Evolutionary conservation across 1,140 invertebrate species (phyloP).

Genomic region (Drosophila kanapiae): DNA sequence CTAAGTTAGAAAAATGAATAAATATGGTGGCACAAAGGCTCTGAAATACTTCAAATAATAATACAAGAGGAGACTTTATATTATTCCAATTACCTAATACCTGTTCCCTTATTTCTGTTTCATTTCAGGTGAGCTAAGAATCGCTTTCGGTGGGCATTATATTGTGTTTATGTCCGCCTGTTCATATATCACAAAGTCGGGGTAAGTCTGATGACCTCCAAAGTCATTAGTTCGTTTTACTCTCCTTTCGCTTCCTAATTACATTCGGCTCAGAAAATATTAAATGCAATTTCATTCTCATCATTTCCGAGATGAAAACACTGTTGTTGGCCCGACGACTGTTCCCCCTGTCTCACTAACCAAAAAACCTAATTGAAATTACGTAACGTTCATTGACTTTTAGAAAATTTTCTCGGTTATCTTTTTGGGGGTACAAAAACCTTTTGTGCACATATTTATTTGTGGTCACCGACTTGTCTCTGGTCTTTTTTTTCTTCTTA

Average conservation of each 20-base stretch:
- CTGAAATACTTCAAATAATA: no score
- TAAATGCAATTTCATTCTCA: conserved; percentile 82
- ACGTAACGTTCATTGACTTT: conserved; percentile 84
- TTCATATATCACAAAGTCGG: conserved; percentile 1
- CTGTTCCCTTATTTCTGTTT: neutral
- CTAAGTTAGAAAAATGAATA: no score
- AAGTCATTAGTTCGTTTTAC: conserved; percentile 39
- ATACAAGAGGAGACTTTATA: neutral
- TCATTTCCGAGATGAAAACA: conserved; percentile 63
- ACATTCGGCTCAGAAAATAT: conserved; percentile 60
- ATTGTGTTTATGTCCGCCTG: neutral
- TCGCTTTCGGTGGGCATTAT: conserved; percentile 1
- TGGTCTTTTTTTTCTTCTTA: conserved; percentile 24
- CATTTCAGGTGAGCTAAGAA: conserved; percentile 50
- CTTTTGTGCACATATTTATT: conserved; percentile 26
- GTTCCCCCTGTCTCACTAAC: conserved; percentile 25
- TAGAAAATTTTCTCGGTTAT: conserved; percentile 61
- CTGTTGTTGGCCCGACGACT: no score
- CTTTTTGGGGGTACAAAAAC: conserved; percentile 24
- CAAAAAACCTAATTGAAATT: conserved; percentile 79
- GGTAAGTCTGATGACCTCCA: conserved; percentile 66
- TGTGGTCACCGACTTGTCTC: conserved; percentile 40
- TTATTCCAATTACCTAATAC: neutral
- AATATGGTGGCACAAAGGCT: no score
- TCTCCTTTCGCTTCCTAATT: conserved; percentile 52